Evolutionary conservation across 30 jellyfish, hydroid and myxozoan genomes (phyloP).

Genomic region (Mastigias papua): DNA sequence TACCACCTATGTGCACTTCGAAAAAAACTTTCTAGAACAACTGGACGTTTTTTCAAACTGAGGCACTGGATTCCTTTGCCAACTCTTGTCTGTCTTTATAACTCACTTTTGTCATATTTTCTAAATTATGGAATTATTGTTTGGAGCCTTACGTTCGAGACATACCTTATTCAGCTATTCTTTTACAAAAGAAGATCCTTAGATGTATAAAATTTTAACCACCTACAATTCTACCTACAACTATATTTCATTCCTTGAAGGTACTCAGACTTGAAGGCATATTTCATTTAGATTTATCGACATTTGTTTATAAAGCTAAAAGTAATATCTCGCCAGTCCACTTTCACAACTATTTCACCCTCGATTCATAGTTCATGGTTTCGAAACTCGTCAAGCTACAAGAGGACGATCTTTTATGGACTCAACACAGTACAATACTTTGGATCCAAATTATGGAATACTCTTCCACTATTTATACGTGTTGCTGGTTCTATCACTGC

Average conservation of each 20-base stretch:
- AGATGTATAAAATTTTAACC: constrained; percentile 13
- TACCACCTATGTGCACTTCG: constrained; percentile 46
- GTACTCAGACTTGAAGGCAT: constrained; percentile 4
- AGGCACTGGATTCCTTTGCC: constrained; percentile 44
- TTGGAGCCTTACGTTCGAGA: not conserved
- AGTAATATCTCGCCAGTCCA: not conserved
- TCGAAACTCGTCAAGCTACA: constrained; percentile 8
- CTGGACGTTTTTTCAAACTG: constrained; percentile 40
- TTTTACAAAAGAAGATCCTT: constrained; percentile 45
- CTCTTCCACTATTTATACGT: no score
- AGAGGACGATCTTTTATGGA: not conserved
- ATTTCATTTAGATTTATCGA: not conserved
- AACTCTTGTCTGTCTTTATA: constrained; percentile 32
- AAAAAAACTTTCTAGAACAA: constrained; percentile 48
- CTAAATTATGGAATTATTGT: not conserved
- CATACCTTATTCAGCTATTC: not conserved
- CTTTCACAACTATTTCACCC: not conserved
- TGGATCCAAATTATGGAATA: no score
- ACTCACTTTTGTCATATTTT: constrained; percentile 44
- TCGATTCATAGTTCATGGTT: constrained; percentile 2
- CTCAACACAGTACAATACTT: not conserved
- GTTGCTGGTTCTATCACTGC: constrained; percentile 43
- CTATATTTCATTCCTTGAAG: constrained; percentile 26
- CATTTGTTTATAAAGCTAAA: not conserved
- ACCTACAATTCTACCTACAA: constrained; percentile 15